Percentiles rank a stretch among this genome's conserved stretches.
Evolutionary conservation across 2,113 vertebrate species (phyloP).

Genomic region (Passer montanus): DNA sequence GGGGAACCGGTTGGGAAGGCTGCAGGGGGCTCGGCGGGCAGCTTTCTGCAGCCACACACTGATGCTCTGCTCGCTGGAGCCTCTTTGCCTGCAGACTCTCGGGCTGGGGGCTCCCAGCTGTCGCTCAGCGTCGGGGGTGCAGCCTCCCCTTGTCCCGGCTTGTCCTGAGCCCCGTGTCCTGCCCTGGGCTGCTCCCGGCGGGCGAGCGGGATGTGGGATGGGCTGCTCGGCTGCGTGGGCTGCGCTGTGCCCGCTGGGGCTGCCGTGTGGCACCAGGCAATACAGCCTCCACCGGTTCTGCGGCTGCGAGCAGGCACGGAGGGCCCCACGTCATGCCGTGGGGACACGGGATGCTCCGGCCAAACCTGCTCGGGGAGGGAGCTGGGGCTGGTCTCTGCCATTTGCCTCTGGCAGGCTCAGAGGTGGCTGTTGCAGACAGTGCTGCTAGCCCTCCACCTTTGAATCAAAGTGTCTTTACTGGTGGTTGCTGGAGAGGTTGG

Average conservation of each 20-base stretch:
- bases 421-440: neutral
- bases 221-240: neutral
- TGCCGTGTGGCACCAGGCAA: neutral
- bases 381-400: neutral
- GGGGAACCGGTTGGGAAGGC: neutral
- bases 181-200: neutral
- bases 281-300: constrained; percentile 39
- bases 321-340: neutral
- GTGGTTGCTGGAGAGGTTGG: neutral
- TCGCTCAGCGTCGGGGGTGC: neutral
- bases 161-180: neutral
- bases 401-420: neutral
- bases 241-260: neutral
- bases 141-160: neutral
- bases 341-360: neutral
- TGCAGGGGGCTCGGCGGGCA: neutral
- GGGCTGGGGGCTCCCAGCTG: neutral
- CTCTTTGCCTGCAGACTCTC: neutral
- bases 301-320: constrained; percentile 2
- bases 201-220: neutral
- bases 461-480: neutral
- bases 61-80: neutral
- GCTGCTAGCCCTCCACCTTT: neutral
- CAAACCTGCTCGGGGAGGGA: constrained; percentile 10
- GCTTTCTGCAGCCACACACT: rapidly evolving